These are phyloP conservation scores for Prionailurus viverrinus DNA, from an alignment of 2,113 vertebrate species.

Conservation along the genomic window DNA sequence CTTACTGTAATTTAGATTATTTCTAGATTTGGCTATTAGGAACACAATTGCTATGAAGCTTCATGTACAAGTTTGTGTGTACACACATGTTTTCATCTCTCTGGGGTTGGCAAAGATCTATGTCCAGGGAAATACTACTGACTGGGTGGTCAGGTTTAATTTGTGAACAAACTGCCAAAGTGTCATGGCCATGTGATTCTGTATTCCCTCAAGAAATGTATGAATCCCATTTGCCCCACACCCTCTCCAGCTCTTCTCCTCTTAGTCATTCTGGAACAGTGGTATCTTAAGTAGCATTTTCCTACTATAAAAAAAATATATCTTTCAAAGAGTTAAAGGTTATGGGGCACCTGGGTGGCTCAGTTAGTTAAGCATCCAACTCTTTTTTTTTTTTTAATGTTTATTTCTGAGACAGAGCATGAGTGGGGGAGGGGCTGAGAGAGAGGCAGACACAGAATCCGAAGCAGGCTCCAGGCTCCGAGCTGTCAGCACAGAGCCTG, in stretches of 20 bases:
- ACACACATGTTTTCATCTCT: background rate
- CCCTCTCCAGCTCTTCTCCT: too few species aligned
- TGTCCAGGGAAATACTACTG: background rate
- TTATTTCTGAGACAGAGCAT: too few species aligned
- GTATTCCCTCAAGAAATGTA: background rate
- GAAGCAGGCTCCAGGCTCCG: too few species aligned
- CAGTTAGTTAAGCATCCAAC: too few species aligned
- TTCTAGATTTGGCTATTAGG: background rate
- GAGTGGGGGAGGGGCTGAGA: too few species aligned
- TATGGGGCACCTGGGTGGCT: too few species aligned
- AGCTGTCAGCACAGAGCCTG: too few species aligned
- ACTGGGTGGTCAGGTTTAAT: background rate
- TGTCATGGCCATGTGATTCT: background rate
- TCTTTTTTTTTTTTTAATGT: too few species aligned
- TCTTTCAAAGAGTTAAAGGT: conserved; percentile 3
- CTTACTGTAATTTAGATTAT: background rate
- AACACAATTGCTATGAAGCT: background rate
- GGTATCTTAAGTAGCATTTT: background rate
- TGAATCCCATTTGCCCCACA: background rate
- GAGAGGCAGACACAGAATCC: too few species aligned
- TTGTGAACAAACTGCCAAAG: background rate
- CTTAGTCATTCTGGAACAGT: background rate
- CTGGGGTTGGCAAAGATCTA: background rate
- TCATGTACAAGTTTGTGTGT: background rate
- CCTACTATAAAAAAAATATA: background rate